Conservation (phyloP, 2,113 vertebrate species). For the Prolemur simus region DNA sequence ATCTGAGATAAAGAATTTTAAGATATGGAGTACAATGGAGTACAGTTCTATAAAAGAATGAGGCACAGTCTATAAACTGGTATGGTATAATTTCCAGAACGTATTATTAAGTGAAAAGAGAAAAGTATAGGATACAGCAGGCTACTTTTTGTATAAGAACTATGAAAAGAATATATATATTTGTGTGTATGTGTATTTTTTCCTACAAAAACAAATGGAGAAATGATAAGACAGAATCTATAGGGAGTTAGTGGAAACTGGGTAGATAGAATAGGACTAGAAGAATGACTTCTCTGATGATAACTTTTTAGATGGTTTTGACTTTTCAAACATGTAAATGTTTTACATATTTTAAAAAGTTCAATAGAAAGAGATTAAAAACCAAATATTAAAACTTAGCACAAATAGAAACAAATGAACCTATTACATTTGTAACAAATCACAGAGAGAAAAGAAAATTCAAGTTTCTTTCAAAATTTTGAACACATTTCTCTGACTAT, state of each 20-base stretch:
- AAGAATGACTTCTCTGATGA: neutral
- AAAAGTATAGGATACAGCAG: neutral
- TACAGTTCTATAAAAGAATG: neutral
- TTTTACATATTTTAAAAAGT: neutral
- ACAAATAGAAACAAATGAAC: neutral
- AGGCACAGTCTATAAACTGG: slow-evolving; percentile 5
- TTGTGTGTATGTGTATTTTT: neutral
- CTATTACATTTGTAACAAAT: neutral
- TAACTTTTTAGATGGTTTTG: neutral
- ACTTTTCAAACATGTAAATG: neutral
- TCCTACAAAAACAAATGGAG: neutral
- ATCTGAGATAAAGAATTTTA: neutral
- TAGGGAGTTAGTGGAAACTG: neutral
- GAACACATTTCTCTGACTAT: neutral
- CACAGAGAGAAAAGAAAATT: neutral
- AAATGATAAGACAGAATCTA: neutral
- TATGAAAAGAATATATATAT: neutral
- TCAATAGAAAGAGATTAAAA: neutral
- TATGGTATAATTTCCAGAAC: neutral
- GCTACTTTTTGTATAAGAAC: neutral
- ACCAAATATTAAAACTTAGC: neutral
- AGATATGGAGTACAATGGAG: neutral
- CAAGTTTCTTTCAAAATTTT: neutral
- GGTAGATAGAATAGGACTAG: neutral
- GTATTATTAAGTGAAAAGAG: neutral